Evolutionary conservation across 2,113 vertebrate genomes (phyloP).

Genomic region (Pseudopipra pipra): DNA sequence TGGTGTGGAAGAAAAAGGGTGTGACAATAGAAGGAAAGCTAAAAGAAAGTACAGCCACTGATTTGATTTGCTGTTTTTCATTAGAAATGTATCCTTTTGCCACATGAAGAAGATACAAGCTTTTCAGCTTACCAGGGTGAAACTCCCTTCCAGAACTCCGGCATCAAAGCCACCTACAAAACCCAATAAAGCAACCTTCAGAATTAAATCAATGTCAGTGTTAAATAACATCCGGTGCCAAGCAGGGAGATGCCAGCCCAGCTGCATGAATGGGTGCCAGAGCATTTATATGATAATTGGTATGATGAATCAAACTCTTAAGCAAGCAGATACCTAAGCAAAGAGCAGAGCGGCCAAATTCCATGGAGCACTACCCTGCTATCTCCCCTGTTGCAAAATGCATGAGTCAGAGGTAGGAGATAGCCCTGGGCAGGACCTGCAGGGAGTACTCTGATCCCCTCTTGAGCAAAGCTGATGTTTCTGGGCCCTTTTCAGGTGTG

Average conservation of each 20-base stretch:
- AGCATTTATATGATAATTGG: not conserved
- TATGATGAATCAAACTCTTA: not conserved
- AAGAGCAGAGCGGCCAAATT: constrained; percentile 23
- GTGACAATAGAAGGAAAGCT: not conserved
- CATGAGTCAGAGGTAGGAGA: not conserved
- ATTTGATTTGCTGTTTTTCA: not conserved
- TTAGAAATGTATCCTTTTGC: not conserved
- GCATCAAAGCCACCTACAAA: not conserved
- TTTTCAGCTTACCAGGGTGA: not conserved
- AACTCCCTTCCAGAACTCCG: not conserved
- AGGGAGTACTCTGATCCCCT: not conserved
- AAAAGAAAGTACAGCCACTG: not conserved
- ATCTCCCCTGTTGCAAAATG: not conserved
- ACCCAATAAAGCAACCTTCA: not conserved
- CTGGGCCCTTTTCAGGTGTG: not conserved
- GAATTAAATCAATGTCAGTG: not conserved
- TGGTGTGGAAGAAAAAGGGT: not conserved
- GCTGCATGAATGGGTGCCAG: not conserved
- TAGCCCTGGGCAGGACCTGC: not conserved
- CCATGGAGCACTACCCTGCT: not conserved
- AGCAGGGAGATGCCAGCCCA: not conserved
- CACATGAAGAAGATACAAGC: not conserved
- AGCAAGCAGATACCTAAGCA: constrained; percentile 19
- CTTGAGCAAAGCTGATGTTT: not conserved
- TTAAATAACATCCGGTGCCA: not conserved